A percentile compares a stretch with the other conserved stretches of the same genome.
These are phyloP conservation scores for Macaca fascicularis DNA, from an alignment of 2,113 vertebrate species.

Conservation along the genomic window DNA sequence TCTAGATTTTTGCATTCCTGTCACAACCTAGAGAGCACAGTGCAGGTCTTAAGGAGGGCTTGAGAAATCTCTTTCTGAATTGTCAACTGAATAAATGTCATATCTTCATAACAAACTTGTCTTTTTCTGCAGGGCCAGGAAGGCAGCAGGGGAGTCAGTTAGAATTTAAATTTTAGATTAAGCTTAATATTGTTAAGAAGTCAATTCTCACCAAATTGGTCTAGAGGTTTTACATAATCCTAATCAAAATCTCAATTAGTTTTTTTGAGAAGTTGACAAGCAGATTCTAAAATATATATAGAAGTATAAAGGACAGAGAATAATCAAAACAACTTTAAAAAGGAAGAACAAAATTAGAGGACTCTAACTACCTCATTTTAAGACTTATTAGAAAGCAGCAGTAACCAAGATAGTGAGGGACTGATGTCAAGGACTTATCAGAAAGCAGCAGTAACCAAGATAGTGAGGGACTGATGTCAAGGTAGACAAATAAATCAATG, in stretches of 20 bases:
- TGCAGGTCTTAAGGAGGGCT: neutral
- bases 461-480: neutral
- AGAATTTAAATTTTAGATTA: constrained; percentile 3
- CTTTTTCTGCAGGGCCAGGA: neutral
- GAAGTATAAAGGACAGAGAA: neutral
- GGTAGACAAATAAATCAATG: neutral
- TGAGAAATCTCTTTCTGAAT: neutral
- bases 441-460: neutral
- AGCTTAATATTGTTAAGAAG: neutral
- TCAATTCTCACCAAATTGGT: neutral
- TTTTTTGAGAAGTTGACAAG: neutral
- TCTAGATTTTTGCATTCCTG: neutral
- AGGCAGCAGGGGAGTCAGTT: neutral
- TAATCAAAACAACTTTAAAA: constrained; percentile 7
- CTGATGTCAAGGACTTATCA: neutral
- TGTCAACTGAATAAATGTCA: neutral
- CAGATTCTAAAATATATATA: neutral
- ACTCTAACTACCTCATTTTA: neutral
- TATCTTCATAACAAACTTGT: neutral
- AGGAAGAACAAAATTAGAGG: neutral
- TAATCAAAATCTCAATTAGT: neutral
- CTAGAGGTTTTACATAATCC: neutral
- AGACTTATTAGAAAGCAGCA: neutral
- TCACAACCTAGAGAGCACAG: neutral
- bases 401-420: neutral